Percentiles rank a stretch among this genome's conserved stretches.
These are phyloP conservation scores for Camponotus pennsylvanicus DNA, from an alignment of 1,140 invertebrate genomes.

Conservation along the genomic window DNA sequence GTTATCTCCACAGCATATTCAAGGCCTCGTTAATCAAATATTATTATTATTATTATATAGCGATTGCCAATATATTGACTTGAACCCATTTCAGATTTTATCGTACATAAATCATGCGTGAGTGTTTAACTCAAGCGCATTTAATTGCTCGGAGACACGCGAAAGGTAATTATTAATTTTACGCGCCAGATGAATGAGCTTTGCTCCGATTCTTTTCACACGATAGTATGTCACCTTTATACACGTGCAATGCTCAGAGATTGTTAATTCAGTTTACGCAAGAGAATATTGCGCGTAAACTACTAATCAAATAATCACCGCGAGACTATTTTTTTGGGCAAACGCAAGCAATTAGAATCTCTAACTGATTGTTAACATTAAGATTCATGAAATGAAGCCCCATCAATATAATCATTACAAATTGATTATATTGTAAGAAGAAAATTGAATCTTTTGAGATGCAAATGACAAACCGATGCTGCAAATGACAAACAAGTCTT, in stretches of 20 bases:
- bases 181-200: slow-evolving; percentile 60
- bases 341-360: slow-evolving; percentile 13
- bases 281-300: neutral
- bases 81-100: slow-evolving; percentile 65
- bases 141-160: slow-evolving; percentile 61
- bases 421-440: neutral
- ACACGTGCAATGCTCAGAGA: slow-evolving; percentile 5
- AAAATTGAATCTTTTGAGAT: neutral
- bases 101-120: slow-evolving; percentile 58
- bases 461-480: neutral
- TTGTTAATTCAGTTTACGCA: neutral
- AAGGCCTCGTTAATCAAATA: slow-evolving; percentile 38
- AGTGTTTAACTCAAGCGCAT: slow-evolving; percentile 32
- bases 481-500: neutral
- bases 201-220: slow-evolving; percentile 45
- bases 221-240: slow-evolving; percentile 51
- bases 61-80: slow-evolving; percentile 8
- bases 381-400: neutral
- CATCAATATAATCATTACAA: neutral
- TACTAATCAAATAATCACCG: neutral
- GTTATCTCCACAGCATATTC: neutral
- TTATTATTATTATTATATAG: slow-evolving; percentile 35
- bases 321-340: neutral
- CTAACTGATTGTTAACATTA: neutral
- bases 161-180: slow-evolving; percentile 65